Base-by-base conservation (phyloP, 2,888 invertebrate genomes). In the Macroteleia sp. region DNA sequence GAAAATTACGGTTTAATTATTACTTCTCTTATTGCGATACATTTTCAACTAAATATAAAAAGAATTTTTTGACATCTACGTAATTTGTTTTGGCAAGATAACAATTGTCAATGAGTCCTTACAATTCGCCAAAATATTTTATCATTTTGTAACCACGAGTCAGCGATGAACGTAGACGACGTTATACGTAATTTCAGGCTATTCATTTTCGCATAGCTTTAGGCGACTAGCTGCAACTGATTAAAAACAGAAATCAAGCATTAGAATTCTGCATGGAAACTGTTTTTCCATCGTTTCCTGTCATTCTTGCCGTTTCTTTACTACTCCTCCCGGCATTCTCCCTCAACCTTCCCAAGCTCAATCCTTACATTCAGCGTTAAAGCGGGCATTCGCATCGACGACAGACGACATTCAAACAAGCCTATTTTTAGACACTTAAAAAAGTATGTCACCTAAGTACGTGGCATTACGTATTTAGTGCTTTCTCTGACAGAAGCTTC, bases 171-270 rank as follows among this genome's bases (percentile, higher is more conserved):
- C 44, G 17, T 14, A 42, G 46, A 22, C 48, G 61, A 73, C 30
- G 36, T 39, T 62, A 30, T 36, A 39, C 39, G 41, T 69, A 61
- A 75, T 69, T 71, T 61, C 30, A 42, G 10, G 39, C 61, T 70
- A 74, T 70, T 81, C 77, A 79, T 80, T 80, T 79, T 75, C 64
- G 69, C 69, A 30, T 50, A 36, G 48, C 83, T 79, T 69, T 73
- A 57, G 74, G 82, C 81, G 62, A 79, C 81, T 83, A 67, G 62
- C 61, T 76, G 64, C 73, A 82, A 84, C 81, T 85, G 84, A 85
- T 87, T 85, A 86, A 84, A 86, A 84, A 83, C 81, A 78, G 77
- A 83, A 84, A 84, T 81, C 81, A 83, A 82, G 78, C 79, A 80
- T 83, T 77, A 80, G 69, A 73, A 80, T 83, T 81, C 75, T 52